Evolutionary conservation across 2,797 vertebrate genomes (phyloP).

Genomic region (Liparis tanakae): DNA sequence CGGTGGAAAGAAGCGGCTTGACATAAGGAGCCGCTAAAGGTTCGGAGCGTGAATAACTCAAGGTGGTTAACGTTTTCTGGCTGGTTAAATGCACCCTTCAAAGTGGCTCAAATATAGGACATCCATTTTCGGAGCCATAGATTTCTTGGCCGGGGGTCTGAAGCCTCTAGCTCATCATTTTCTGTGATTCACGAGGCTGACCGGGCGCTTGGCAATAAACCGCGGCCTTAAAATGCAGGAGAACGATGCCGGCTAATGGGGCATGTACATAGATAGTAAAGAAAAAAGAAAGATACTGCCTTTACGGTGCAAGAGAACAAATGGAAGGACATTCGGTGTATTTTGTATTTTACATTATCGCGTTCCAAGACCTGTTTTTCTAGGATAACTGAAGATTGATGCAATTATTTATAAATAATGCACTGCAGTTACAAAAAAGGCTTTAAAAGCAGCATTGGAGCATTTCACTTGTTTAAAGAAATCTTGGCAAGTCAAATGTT

Average conservation of each 20-base stretch:
- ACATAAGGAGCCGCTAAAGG: slow-evolving; percentile 1
- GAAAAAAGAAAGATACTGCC: not conserved
- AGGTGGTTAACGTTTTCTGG: slow-evolving; percentile 34
- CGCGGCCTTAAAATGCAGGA: slow-evolving; percentile 42
- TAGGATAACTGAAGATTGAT: not conserved
- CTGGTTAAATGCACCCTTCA: slow-evolving; percentile 36
- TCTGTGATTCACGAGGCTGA: slow-evolving; percentile 57
- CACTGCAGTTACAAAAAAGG: not conserved
- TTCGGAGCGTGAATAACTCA: slow-evolving; percentile 10
- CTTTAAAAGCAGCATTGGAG: no score
- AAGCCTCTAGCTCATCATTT: slow-evolving; percentile 45
- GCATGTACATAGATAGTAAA: slow-evolving; percentile 24
- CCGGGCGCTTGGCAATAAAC: slow-evolving; percentile 56
- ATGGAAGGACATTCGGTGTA: not conserved
- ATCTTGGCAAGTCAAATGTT: no score
- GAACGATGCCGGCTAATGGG: slow-evolving; percentile 53
- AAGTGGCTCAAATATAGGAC: slow-evolving; percentile 39
- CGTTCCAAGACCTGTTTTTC: not conserved
- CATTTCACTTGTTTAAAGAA: no score
- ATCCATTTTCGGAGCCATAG: slow-evolving; percentile 52
- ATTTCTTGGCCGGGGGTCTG: slow-evolving; percentile 40
- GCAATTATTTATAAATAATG: not conserved
- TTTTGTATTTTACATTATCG: slow-evolving; percentile 2
- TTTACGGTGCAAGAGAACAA: slow-evolving; percentile 19
- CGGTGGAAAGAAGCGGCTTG: not conserved